Conservation (phyloP, 2,888 invertebrate genomes). For the Cryptus viduatorius region DNA sequence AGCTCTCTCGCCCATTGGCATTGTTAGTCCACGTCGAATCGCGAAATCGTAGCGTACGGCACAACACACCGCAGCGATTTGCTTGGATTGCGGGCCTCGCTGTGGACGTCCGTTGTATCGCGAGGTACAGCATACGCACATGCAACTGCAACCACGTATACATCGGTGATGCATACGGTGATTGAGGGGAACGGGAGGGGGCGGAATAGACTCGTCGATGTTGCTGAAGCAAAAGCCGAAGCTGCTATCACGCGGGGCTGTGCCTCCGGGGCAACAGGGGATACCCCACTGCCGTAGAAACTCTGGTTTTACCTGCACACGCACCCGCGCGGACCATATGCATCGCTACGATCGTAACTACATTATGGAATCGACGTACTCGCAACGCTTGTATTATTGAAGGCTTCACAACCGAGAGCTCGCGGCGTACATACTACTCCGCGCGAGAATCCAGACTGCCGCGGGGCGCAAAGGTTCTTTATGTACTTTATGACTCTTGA, state of each 20-base stretch:
- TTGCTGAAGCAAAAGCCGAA: constrained; percentile 38
- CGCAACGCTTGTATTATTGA: constrained; percentile 52
- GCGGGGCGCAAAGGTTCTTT: constrained; percentile 65
- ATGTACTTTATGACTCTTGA: constrained; percentile 69
- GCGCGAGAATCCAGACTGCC: not conserved
- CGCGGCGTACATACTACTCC: not conserved
- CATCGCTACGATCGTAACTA: constrained; percentile 45
- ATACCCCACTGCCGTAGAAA: constrained; percentile 10
- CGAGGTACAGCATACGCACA: constrained; percentile 24
- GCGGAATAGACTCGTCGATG: constrained; percentile 30
- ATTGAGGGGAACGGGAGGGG: not conserved
- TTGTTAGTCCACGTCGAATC: constrained; percentile 51
- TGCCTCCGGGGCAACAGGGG: constrained; percentile 16
- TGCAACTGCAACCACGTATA: constrained; percentile 1
- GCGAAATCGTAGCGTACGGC: constrained; percentile 4
- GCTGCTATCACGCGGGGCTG: constrained; percentile 29
- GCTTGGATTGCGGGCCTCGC: constrained; percentile 5
- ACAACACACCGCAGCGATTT: constrained; percentile 18
- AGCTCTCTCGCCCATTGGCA: constrained; percentile 41
- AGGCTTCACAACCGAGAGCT: constrained; percentile 19
- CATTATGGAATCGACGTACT: constrained; percentile 49
- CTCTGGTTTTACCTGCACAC: constrained; percentile 38
- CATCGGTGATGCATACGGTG: constrained; percentile 41
- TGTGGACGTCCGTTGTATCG: not conserved
- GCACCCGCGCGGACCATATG: constrained; percentile 21